These are phyloP conservation scores for Rachycentron canadum DNA, from an alignment of 2,797 vertebrate genomes.

Conservation along the genomic window DNA sequence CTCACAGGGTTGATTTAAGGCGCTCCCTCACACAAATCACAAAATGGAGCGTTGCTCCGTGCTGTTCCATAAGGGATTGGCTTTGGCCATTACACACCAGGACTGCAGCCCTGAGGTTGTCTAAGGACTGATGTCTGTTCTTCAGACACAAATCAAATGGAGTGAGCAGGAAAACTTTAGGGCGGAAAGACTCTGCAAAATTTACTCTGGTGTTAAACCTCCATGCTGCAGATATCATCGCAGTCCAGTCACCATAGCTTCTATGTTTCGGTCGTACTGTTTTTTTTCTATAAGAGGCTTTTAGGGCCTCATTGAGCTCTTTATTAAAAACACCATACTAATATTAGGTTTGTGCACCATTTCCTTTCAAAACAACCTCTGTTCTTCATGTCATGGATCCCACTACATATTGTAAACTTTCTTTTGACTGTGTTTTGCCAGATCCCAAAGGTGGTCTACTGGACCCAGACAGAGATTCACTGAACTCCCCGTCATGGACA, in stretches of 20 bases:
- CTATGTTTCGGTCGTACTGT: neutral
- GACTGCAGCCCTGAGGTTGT: slow-evolving; percentile 1
- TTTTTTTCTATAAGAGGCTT: neutral
- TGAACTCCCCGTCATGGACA: neutral
- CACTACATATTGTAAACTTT: no score
- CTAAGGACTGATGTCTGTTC: neutral
- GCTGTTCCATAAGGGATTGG: slow-evolving; percentile 17
- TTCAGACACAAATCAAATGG: slow-evolving; percentile 2
- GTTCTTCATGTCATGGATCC: neutral
- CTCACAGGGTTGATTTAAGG: slow-evolving; percentile 13
- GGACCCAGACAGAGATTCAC: neutral
- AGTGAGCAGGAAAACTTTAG: neutral
- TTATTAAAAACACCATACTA: neutral
- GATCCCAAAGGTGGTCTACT: neutral
- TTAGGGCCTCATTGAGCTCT: neutral
- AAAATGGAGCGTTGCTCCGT: slow-evolving; percentile 16
- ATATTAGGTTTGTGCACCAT: neutral
- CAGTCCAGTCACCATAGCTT: neutral
- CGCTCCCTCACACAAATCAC: slow-evolving; percentile 32
- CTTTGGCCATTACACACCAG: neutral
- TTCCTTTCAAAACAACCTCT: neutral
- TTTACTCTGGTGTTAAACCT: neutral
- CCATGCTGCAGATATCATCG: neutral
- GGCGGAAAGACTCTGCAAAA: neutral
- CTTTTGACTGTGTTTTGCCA: neutral